Evolutionary conservation across 2,888 invertebrate species (phyloP).

Genomic region (Apoda limacodes): DNA sequence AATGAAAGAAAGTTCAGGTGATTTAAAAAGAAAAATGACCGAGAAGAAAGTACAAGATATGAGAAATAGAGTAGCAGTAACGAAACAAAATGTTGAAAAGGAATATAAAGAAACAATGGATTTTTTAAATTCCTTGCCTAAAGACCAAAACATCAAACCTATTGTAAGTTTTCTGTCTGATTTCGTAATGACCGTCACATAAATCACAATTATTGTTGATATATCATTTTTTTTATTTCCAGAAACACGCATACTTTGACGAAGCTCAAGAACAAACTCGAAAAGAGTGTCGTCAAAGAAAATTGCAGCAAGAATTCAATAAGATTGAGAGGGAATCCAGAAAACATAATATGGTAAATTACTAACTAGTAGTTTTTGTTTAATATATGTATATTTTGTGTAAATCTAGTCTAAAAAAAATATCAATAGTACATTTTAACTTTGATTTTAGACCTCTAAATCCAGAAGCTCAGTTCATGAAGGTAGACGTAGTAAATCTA

Average conservation of each 20-base stretch:
- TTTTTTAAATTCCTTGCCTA: constrained; percentile 49
- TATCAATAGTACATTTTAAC: too few species aligned
- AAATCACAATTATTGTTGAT: too few species aligned
- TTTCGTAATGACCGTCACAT: too few species aligned
- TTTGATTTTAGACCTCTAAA: too few species aligned
- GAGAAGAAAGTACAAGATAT: constrained; percentile 34
- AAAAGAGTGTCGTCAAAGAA: constrained; percentile 39
- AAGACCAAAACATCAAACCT: constrained; percentile 33
- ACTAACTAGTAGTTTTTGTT: too few species aligned
- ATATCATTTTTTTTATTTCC: too few species aligned
- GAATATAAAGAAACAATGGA: constrained; percentile 56
- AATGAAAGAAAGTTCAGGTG: constrained; percentile 31
- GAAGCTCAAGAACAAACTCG: constrained; percentile 38
- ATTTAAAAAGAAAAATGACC: constrained; percentile 23
- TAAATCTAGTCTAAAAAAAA: too few species aligned
- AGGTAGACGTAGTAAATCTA: constrained; percentile 23
- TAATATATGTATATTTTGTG: too few species aligned
- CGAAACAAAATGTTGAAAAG: constrained; percentile 75
- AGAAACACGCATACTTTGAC: constrained; percentile 49
- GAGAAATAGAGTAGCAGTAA: constrained; percentile 46
- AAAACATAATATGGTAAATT: too few species aligned
- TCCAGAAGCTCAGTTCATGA: constrained; percentile 19
- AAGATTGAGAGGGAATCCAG: constrained; percentile 44
- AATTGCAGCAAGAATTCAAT: constrained; percentile 46
- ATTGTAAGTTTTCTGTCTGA: constrained; percentile 33